Percentiles rank a stretch among this genome's conserved stretches.
Evolutionary conservation across 2,113 vertebrate genomes (phyloP).

Genomic region (Marcusenius ussheri): DNA sequence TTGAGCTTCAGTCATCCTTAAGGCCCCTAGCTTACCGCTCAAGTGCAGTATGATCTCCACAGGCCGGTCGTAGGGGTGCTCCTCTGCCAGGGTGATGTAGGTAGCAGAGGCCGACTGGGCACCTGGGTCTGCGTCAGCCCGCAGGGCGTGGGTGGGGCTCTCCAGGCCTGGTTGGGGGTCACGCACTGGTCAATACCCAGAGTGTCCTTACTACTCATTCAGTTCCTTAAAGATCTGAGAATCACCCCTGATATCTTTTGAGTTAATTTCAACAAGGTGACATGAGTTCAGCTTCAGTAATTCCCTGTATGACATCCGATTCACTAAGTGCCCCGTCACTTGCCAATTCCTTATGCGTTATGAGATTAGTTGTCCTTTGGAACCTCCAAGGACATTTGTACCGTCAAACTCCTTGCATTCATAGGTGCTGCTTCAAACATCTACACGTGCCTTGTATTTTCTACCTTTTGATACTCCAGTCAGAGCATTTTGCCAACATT

Average conservation of each 20-base stretch:
- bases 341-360: not conserved
- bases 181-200: not conserved
- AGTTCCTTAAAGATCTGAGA: not conserved
- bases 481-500: slow-evolving; percentile 22
- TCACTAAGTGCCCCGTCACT: not conserved
- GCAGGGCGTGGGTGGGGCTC: slow-evolving; percentile 83
- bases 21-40: slow-evolving; percentile 68
- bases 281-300: not conserved
- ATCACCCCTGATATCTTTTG: not conserved
- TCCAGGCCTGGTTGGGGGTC: slow-evolving; percentile 69
- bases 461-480: not conserved
- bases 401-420: not conserved
- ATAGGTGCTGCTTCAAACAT: not conserved
- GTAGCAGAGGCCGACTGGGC: slow-evolving; percentile 82
- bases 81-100: slow-evolving; percentile 86
- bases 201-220: not conserved
- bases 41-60: slow-evolving; percentile 89
- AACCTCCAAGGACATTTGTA: not conserved
- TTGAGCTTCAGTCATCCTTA: not conserved
- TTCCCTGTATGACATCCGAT: not conserved
- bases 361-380: not conserved
- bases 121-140: slow-evolving; percentile 82
- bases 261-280: not conserved
- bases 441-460: not conserved
- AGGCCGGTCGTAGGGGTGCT: slow-evolving; percentile 74